A percentile compares a stretch with the other conserved stretches of the same genome.
These are phyloP conservation scores for Bothrops jararaca DNA, from an alignment of 2,113 vertebrate species.

Conservation along the genomic window DNA sequence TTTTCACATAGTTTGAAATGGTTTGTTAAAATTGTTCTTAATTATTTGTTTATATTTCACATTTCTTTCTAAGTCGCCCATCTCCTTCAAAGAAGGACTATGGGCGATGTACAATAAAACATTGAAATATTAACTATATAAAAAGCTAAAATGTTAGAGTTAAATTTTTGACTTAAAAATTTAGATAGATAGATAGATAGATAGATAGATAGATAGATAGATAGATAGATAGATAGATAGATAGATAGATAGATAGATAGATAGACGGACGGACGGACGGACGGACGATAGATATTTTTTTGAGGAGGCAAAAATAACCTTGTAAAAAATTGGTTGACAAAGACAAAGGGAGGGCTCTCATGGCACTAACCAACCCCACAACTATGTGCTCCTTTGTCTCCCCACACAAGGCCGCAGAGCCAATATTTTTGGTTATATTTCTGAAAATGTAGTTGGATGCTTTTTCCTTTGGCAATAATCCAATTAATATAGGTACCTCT, in stretches of 20 bases:
- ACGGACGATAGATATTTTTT: no score
- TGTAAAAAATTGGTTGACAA: no score
- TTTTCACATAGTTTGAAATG: not conserved
- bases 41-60: not conserved
- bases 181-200: no score
- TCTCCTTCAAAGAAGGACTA: no score
- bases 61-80: not conserved
- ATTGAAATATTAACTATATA: no score
- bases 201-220: not conserved
- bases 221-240: no score
- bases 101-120: no score
- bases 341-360: not conserved
- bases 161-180: no score
- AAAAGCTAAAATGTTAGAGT: no score
- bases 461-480: not conserved
- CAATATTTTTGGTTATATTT: not conserved
- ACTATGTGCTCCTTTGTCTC: not conserved
- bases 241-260: no score
- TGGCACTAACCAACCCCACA: not conserved
- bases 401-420: not conserved
- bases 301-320: no score
- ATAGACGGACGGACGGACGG: no score
- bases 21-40: not conserved
- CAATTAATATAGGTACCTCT: not conserved
- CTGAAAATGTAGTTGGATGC: not conserved